Conservation (phyloP, 2,797 vertebrate genomes). For the Takifugu ocellatus region DNA sequence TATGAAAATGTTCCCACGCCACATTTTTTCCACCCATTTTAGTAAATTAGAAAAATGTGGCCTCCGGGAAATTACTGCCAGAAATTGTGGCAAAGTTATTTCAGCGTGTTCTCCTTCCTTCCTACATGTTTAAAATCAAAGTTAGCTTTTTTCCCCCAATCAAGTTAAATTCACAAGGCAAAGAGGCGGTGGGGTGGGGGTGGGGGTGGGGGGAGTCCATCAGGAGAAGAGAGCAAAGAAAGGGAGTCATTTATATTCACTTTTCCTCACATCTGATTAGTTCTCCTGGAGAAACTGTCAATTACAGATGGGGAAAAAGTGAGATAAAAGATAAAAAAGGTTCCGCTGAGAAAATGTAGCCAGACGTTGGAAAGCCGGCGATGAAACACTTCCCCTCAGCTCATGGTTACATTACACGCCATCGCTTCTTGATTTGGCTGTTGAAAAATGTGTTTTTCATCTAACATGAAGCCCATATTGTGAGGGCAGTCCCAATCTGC, state of each 20-base stretch:
- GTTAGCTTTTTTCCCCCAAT: too few species aligned
- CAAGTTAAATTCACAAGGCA: background rate
- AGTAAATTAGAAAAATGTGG: constrained; percentile 1
- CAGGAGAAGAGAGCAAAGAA: background rate
- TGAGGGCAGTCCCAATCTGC: constrained; percentile 43
- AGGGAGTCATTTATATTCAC: constrained; percentile 40
- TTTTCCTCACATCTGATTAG: constrained; percentile 38
- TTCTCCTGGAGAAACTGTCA: constrained; percentile 36
- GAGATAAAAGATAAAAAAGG: constrained; percentile 26
- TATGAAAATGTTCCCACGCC: constrained; percentile 25
- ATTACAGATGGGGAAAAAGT: constrained; percentile 6
- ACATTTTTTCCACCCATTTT: constrained; percentile 4
- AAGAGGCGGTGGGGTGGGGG: background rate
- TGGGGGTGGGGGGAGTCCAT: background rate
- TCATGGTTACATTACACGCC: too few species aligned
- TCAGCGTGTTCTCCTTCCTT: too few species aligned
- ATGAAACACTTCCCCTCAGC: constrained; percentile 2
- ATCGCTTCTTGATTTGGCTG: too few species aligned
- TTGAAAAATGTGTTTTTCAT: too few species aligned
- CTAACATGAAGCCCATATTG: background rate
- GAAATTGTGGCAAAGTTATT: too few species aligned
- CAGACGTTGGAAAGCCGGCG: constrained; percentile 14
- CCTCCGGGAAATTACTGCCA: too few species aligned
- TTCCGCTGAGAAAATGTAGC: constrained; percentile 16
- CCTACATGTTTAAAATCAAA: too few species aligned